Percentiles rank a stretch among this genome's conserved stretches.
These are phyloP conservation scores for Theropithecus gelada DNA, from an alignment of 2,113 vertebrate species.

Conservation along the genomic window DNA sequence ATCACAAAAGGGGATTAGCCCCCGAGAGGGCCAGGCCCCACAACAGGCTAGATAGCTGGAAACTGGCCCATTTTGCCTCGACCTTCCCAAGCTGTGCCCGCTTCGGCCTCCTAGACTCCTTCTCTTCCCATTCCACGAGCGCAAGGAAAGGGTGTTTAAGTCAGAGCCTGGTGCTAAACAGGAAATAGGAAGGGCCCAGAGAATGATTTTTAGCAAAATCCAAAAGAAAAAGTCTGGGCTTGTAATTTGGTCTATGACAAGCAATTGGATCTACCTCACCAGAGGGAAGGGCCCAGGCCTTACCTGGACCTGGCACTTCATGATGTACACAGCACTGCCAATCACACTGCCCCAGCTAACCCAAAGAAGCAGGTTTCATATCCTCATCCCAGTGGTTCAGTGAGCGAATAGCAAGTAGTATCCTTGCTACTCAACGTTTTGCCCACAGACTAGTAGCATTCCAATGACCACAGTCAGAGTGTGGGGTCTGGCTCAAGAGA, in stretches of 20 bases:
- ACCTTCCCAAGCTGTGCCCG: neutral
- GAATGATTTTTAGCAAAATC: neutral
- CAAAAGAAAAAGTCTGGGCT: neutral
- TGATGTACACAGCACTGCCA: neutral
- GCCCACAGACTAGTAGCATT: too few relatives aligned
- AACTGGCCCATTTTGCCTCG: neutral
- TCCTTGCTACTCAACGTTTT: too few relatives aligned
- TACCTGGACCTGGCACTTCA: neutral
- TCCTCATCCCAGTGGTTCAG: neutral
- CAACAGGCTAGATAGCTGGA: neutral
- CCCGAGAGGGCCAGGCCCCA: neutral
- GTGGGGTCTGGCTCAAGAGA: neutral
- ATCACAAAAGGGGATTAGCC: conserved; percentile 19
- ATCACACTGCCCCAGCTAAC: neutral
- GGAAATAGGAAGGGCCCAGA: neutral
- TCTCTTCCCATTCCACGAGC: neutral
- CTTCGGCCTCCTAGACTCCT: neutral
- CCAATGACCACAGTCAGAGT: neutral
- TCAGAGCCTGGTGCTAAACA: neutral
- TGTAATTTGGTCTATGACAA: neutral
- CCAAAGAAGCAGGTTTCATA: neutral
- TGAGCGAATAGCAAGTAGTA: too few relatives aligned
- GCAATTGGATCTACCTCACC: neutral
- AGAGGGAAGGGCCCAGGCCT: neutral
- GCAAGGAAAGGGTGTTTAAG: neutral